Conservation (phyloP, 2,113 vertebrate species). For the Tringa solitaria region DNA sequence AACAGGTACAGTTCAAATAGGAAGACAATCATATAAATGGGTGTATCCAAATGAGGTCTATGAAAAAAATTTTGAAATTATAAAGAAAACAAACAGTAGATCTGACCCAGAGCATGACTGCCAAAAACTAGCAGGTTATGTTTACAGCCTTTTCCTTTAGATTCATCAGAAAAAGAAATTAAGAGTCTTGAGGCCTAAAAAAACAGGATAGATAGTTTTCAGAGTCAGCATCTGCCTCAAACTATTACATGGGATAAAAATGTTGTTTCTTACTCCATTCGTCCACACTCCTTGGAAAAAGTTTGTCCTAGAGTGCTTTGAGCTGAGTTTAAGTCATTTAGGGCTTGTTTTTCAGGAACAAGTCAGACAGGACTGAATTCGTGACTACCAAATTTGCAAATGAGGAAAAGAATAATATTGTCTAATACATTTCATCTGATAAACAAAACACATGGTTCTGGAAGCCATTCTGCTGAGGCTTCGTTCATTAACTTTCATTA, state of each 20-base stretch:
- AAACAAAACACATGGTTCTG: not conserved
- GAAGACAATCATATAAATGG: not conserved
- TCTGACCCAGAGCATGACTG: not conserved
- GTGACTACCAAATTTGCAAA: slow-evolving; percentile 11
- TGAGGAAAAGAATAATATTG: not conserved
- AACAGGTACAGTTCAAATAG: not conserved
- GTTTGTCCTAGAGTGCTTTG: fast-evolving
- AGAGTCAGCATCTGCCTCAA: not conserved
- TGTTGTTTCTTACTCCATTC: not conserved
- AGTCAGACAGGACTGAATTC: slow-evolving; percentile 2
- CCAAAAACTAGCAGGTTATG: not conserved
- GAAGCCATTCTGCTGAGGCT: not conserved
- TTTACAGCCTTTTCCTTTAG: not conserved
- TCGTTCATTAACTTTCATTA: not conserved
- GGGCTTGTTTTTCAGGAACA: slow-evolving; percentile 26
- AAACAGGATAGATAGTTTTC: not conserved
- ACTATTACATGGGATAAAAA: not conserved
- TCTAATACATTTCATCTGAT: not conserved
- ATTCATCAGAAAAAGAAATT: not conserved
- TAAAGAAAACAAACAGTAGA: not conserved
- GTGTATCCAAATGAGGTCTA: not conserved
- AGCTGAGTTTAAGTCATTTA: slow-evolving; percentile 10
- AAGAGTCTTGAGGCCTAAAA: not conserved
- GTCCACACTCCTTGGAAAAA: not conserved
- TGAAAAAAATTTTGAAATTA: not conserved